Conservation (phyloP, 2,888 invertebrate species). For the Lumbricus terrestris region DNA sequence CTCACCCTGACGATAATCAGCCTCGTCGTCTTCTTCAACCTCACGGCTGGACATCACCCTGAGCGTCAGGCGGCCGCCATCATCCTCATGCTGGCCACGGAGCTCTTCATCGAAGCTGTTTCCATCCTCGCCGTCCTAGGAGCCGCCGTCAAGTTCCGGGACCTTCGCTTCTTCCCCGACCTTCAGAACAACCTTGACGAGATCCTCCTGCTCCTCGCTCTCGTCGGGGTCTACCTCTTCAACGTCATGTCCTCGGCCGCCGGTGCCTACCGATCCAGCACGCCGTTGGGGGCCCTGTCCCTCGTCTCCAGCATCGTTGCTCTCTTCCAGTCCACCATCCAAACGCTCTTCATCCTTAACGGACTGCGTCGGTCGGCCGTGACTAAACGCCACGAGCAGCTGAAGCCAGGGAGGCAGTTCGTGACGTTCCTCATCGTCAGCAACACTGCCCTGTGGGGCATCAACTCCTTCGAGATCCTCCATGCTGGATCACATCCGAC, state of each 20-base stretch:
- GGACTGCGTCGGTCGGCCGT: conserved; percentile 85
- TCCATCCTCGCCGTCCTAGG: conserved; percentile 81
- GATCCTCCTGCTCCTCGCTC: conserved; percentile 78
- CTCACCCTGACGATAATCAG: conserved; percentile 66
- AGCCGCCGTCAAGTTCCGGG: conserved; percentile 76
- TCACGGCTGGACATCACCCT: conserved; percentile 72
- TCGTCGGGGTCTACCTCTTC: conserved; percentile 87
- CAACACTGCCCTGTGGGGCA: conserved; percentile 94
- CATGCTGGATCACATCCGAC: conserved; percentile 76
- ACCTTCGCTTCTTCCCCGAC: conserved; percentile 40
- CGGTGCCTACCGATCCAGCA: conserved; percentile 70
- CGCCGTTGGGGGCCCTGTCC: conserved; percentile 64
- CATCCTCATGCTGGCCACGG: conserved; percentile 86
- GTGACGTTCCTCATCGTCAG: conserved; percentile 92
- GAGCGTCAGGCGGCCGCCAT: conserved; percentile 75
- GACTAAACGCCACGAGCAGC: conserved; percentile 85
- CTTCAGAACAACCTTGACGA: conserved; percentile 47
- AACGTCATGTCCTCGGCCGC: conserved; percentile 90
- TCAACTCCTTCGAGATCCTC: conserved; percentile 89
- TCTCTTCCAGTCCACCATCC: conserved; percentile 90
- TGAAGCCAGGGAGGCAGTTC: conserved; percentile 87
- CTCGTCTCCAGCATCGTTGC: conserved; percentile 82
- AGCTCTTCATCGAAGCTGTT: conserved; percentile 80
- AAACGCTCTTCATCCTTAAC: conserved; percentile 88
- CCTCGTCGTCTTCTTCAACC: conserved; percentile 89